Evolutionary conservation across 1,140 invertebrate species (phyloP).

Genomic region (Lepidurus couesii): DNA sequence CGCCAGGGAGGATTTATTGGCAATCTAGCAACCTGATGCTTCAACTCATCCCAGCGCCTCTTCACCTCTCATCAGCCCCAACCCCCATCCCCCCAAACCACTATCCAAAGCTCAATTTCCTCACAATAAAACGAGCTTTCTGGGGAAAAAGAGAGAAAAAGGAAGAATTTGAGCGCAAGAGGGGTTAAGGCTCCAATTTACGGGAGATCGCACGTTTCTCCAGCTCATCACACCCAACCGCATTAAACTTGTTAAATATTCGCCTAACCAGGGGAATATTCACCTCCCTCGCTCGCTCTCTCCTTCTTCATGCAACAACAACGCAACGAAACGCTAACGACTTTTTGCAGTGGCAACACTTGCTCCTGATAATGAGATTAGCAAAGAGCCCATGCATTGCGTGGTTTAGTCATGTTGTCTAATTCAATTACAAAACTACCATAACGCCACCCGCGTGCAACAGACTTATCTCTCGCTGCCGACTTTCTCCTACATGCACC

Average conservation of each 20-base stretch:
- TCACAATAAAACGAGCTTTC: not conserved
- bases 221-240: not conserved
- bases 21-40: conserved; percentile 21
- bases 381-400: not conserved
- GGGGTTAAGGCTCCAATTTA: not conserved
- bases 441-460: conserved; percentile 4
- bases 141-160: not conserved
- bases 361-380: not conserved
- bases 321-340: too few species aligned
- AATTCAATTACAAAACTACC: conserved; percentile 2
- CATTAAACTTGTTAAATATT: not conserved
- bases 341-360: not conserved
- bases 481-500: not conserved
- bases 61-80: not conserved
- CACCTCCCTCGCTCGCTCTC: not conserved
- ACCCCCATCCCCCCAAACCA: not conserved
- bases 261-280: not conserved
- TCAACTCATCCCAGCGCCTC: not conserved
- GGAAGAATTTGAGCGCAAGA: not conserved
- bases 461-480: not conserved
- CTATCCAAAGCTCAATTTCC: conserved; percentile 15
- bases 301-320: too few species aligned
- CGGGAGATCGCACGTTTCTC: not conserved
- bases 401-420: not conserved
- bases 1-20: conserved; percentile 10